phyloP scores from a whole-genome alignment of 2,888 invertebrate species.

The Thereva nobilitata region DNA sequence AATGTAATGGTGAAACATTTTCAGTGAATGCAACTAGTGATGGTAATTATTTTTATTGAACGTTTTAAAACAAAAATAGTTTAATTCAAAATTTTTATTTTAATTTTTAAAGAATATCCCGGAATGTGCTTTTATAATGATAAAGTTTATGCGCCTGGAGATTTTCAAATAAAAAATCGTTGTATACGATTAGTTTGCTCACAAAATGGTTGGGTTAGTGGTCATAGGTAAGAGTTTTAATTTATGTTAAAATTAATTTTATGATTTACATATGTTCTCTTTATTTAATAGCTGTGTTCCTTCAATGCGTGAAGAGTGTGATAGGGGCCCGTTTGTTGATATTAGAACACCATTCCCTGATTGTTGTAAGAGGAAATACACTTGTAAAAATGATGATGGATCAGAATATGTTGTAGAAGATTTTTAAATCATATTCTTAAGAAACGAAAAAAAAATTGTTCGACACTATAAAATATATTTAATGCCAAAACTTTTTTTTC shows the following conservation, averaged over 20 bases:
- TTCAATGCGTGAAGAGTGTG: slow-evolving; percentile 7
- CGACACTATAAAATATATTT: not conserved
- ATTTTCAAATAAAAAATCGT: slow-evolving; percentile 22
- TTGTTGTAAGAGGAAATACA: slow-evolving; percentile 32
- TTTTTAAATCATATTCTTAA: slow-evolving; percentile 5
- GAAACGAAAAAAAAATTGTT: not conserved
- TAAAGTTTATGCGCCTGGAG: slow-evolving; percentile 18
- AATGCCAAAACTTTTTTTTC: not conserved
- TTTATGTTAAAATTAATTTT: not conserved
- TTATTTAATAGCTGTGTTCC: slow-evolving; percentile 23
- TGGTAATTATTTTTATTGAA: not conserved
- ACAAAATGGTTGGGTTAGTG: slow-evolving; percentile 20
- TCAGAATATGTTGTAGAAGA: slow-evolving; percentile 30
- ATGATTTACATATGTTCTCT: slow-evolving; percentile 4
- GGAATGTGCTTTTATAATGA: slow-evolving; percentile 29
- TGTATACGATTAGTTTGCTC: slow-evolving; percentile 27
- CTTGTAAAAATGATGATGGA: slow-evolving; percentile 29
- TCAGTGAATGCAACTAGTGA: slow-evolving; percentile 21
- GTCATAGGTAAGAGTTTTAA: slow-evolving; percentile 25
- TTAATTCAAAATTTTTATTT: not conserved
- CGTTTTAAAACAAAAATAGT: not conserved
- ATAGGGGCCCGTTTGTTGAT: not conserved
- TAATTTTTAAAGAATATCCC: slow-evolving; percentile 18
- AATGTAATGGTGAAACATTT: slow-evolving; percentile 16
- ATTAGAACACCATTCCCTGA: slow-evolving; percentile 31